Percentiles rank a stretch among this genome's conserved stretches.
Evolutionary conservation across 2,113 vertebrate species (phyloP).

Genomic region (Phycodurus eques): DNA sequence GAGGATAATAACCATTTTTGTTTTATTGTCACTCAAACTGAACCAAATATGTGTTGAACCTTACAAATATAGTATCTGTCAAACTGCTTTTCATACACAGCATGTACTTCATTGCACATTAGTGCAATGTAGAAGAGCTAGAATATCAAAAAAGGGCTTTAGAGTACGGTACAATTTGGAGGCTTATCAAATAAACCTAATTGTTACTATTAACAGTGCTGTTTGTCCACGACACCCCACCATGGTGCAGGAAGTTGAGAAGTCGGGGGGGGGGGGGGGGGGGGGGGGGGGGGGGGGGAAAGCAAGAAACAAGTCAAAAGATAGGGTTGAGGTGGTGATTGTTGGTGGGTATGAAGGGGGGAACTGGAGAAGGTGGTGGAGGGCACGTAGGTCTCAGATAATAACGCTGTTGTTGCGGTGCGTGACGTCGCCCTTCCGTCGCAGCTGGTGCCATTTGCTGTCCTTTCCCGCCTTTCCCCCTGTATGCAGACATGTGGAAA

Average conservation of each 20-base stretch:
- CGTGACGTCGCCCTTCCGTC: constrained; percentile 37
- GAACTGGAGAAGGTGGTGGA: constrained; percentile 1
- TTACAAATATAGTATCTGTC: not conserved
- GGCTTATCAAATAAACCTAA: not conserved
- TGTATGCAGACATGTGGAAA: not conserved
- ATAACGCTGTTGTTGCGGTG: constrained; percentile 47
- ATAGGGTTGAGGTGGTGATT: not conserved
- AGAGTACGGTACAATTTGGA: not conserved
- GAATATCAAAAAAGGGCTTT: not conserved
- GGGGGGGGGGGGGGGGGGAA: constrained; percentile 33
- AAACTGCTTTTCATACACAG: too few species aligned
- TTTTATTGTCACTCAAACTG: not conserved
- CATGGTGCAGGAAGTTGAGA: not conserved
- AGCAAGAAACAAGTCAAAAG: not conserved
- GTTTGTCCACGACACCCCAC: not conserved
- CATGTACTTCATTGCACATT: too few species aligned
- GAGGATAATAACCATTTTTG: too few species aligned
- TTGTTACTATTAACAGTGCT: not conserved
- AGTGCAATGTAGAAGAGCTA: too few species aligned
- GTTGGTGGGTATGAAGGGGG: constrained; percentile 3
- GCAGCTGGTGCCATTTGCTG: constrained; percentile 58
- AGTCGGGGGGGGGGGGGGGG: constrained; percentile 26
- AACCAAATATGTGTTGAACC: not conserved
- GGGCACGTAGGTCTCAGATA: constrained; percentile 53
- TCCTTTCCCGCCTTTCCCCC: constrained; percentile 19